Evolutionary conservation across 2,113 vertebrate species (phyloP).

Genomic region (Pica pica): DNA sequence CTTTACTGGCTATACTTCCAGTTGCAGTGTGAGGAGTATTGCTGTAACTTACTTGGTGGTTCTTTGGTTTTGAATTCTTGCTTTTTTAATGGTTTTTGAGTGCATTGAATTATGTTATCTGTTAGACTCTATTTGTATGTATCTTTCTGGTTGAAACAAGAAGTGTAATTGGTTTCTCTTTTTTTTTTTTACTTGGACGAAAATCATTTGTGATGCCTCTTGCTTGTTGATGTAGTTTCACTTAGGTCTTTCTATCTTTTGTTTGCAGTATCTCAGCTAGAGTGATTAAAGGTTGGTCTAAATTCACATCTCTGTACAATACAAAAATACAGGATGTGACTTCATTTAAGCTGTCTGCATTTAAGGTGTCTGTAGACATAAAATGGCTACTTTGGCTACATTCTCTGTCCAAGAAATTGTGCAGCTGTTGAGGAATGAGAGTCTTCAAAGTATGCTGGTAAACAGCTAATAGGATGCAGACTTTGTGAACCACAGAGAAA

Average conservation of each 20-base stretch:
- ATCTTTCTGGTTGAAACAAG: background rate
- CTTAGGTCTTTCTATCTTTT: background rate
- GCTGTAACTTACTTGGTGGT: background rate
- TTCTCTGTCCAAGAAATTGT: background rate
- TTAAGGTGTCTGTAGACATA: background rate
- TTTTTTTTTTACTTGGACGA: background rate
- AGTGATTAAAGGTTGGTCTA: background rate
- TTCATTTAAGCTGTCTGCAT: background rate
- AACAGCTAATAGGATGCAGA: background rate
- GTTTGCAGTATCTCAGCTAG: background rate
- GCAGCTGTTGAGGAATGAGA: background rate
- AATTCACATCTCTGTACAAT: background rate
- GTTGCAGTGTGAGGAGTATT: background rate
- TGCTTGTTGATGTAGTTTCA: background rate
- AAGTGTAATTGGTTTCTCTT: background rate
- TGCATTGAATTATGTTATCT: background rate
- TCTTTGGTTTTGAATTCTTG: background rate
- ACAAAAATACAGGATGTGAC: background rate
- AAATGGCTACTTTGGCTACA: background rate
- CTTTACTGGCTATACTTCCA: background rate
- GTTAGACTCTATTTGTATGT: background rate
- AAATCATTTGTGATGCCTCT: rapidly evolving
- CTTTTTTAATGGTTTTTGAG: background rate
- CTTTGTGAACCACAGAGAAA: background rate
- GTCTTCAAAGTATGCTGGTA: background rate